phyloP scores from a whole-genome alignment of 2,888 invertebrate species.

The Pseudanteris insignis region DNA sequence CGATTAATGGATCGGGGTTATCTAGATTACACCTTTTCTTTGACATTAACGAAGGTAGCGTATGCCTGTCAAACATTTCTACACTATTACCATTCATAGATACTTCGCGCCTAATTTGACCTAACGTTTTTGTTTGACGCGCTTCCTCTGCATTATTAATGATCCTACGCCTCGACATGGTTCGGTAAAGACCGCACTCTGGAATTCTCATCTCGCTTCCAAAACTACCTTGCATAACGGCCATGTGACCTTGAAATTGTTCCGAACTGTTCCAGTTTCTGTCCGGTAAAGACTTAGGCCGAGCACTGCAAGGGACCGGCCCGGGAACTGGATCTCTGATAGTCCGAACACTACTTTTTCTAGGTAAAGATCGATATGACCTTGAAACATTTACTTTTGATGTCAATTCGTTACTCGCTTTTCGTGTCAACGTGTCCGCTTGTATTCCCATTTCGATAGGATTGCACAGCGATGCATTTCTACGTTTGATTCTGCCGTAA shows the following conservation, averaged over 20 bases:
- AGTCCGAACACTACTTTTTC: constrained; percentile 22
- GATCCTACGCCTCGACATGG: constrained; percentile 59
- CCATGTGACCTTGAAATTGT: constrained; percentile 29
- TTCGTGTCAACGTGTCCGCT: constrained; percentile 17
- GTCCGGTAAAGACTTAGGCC: constrained; percentile 46
- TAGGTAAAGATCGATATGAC: constrained; percentile 25
- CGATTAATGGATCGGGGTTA: neutral
- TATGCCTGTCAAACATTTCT: constrained; percentile 19
- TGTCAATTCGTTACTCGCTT: constrained; percentile 29
- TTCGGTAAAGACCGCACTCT: constrained; percentile 45
- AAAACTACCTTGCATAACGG: constrained; percentile 30
- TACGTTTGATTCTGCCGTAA: constrained; percentile 59
- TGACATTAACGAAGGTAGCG: constrained; percentile 21
- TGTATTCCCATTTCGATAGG: constrained; percentile 18
- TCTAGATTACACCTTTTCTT: constrained; percentile 14
- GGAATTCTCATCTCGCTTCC: constrained; percentile 34
- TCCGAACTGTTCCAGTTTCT: constrained; percentile 44
- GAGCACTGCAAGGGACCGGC: constrained; percentile 29
- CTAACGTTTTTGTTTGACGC: constrained; percentile 32
- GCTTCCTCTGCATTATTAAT: constrained; percentile 54
- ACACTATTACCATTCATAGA: neutral
- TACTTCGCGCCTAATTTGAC: constrained; percentile 12
- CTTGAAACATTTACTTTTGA: constrained; percentile 19
- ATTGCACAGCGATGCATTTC: constrained; percentile 56
- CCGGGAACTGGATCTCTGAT: constrained; percentile 49